These are phyloP conservation scores for Oxygymnocypris stewartii DNA, from an alignment of 2,113 vertebrate genomes.

Conservation along the genomic window DNA sequence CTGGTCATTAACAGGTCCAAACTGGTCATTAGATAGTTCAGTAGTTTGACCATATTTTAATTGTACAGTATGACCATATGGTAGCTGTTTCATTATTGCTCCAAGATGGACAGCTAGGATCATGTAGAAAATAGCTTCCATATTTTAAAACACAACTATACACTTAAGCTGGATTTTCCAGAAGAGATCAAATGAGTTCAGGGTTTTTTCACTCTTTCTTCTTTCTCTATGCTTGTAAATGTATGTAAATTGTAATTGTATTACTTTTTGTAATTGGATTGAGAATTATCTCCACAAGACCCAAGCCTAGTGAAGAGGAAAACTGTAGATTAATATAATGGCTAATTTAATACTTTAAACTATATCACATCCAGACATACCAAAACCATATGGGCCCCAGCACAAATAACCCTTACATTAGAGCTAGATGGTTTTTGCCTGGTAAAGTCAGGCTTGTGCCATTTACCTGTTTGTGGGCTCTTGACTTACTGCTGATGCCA, in stretches of 20 bases:
- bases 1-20: not conserved
- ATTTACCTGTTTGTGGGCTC: conserved; percentile 35
- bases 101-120: not conserved
- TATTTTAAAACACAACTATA: not conserved
- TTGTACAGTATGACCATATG: not conserved
- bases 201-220: not conserved
- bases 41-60: not conserved
- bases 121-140: not conserved
- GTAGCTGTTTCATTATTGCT: not conserved
- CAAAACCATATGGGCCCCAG: not conserved
- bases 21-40: not conserved
- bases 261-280: not conserved
- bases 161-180: not conserved
- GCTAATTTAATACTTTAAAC: not conserved
- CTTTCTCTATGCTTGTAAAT: not conserved
- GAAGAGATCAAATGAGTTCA: not conserved
- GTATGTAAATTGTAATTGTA: not conserved
- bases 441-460: conserved; percentile 22
- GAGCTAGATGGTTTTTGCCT: not conserved
- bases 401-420: not conserved
- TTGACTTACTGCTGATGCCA: conserved; percentile 30
- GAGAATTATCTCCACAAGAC: not conserved
- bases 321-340: not conserved
- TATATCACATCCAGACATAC: not conserved
- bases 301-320: not conserved